Evolutionary conservation across 2,888 invertebrate species (phyloP).

Genomic region (Drosophila paramelanica): DNA sequence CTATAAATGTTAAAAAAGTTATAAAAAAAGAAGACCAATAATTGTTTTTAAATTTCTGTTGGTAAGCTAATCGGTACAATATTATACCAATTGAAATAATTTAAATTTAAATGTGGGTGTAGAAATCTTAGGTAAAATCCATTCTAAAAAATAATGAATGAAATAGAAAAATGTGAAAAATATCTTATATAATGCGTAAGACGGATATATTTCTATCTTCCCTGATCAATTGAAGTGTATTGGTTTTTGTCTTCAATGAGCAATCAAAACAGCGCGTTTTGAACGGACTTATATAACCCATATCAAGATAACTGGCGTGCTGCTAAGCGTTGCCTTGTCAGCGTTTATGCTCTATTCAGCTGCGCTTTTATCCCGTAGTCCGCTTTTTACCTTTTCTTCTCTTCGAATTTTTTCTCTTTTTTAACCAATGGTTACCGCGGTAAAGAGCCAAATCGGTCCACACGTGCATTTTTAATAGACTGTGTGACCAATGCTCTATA

Average conservation of each 20-base stretch:
- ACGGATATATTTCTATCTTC: background rate
- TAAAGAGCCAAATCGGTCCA: conserved; percentile 45
- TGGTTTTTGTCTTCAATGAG: conserved; percentile 1
- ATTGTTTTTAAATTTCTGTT: no score
- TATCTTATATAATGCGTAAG: no score
- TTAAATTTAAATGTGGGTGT: no score
- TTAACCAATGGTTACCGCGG: conserved; percentile 43
- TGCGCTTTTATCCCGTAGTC: conserved; percentile 16
- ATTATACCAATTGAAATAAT: background rate
- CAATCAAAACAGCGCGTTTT: conserved; percentile 5
- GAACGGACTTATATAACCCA: conserved; percentile 5
- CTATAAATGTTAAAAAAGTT: no score
- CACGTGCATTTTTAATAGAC: conserved; percentile 72
- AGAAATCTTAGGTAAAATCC: no score
- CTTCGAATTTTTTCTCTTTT: conserved; percentile 12
- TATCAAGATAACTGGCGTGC: conserved; percentile 8
- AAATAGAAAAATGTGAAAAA: background rate
- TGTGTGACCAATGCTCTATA: conserved; percentile 37
- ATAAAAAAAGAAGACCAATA: no score
- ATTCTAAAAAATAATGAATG: background rate
- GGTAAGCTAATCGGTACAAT: background rate
- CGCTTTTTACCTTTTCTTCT: conserved; percentile 17
- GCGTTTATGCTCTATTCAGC: conserved; percentile 25
- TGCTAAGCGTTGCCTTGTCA: conserved; percentile 33
- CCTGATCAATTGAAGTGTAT: background rate